These are phyloP conservation scores for Engraulis encrasicolus DNA, from an alignment of 2,113 vertebrate genomes.

Conservation along the genomic window DNA sequence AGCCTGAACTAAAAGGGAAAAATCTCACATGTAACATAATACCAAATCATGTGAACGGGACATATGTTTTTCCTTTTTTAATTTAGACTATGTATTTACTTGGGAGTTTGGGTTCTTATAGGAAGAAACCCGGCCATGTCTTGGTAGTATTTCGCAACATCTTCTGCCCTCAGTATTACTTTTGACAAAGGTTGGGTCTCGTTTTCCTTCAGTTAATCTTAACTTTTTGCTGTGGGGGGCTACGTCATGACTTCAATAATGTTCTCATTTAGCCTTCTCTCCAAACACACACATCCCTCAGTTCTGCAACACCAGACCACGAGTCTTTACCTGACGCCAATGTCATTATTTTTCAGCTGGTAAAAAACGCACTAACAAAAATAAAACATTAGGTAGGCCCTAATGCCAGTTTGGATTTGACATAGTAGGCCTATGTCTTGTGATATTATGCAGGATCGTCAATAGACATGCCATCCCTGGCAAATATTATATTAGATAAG, in stretches of 20 bases:
- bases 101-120: constrained; percentile 39
- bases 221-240: neutral
- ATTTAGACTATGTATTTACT: constrained; percentile 41
- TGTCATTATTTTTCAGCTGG: neutral
- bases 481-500: neutral
- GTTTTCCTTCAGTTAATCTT: constrained; percentile 12
- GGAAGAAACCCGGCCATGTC: constrained; percentile 26
- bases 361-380: neutral
- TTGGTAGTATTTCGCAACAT: constrained; percentile 39
- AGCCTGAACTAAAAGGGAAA: constrained; percentile 43
- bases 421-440: no score
- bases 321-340: neutral
- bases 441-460: no score
- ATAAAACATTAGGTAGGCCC: neutral
- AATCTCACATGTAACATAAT: constrained; percentile 47
- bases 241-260: constrained; percentile 9
- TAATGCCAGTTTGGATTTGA: neutral
- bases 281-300: neutral
- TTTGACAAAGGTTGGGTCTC: constrained; percentile 40
- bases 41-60: constrained; percentile 31
- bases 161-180: constrained; percentile 31
- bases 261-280: neutral
- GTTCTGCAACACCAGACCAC: neutral
- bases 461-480: neutral
- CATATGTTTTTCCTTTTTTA: constrained; percentile 46